phyloP scores from a whole-genome alignment of 2,113 vertebrate species.

The Sturnus vulgaris region DNA sequence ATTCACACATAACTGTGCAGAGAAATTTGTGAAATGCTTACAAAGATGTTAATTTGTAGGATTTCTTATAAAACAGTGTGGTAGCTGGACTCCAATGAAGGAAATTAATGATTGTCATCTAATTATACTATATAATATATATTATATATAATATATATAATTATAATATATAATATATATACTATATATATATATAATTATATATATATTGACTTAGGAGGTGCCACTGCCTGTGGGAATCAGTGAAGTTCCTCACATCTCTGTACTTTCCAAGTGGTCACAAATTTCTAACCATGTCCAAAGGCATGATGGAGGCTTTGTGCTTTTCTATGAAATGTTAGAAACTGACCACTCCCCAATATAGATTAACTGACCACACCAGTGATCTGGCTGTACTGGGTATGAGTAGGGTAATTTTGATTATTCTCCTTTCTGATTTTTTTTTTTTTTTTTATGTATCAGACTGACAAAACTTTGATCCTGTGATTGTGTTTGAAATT shows the following conservation, averaged over 20 bases:
- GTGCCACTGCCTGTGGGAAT: background rate
- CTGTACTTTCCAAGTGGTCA: background rate
- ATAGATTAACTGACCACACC: background rate
- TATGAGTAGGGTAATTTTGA: background rate
- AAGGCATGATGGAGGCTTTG: background rate
- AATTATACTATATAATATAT: background rate
- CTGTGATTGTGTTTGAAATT: background rate
- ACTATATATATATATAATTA: too few relatives aligned
- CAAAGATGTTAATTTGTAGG: background rate
- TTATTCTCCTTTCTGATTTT: background rate
- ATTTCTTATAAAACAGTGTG: background rate
- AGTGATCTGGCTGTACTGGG: background rate
- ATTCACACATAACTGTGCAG: accelerated
- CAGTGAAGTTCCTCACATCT: background rate
- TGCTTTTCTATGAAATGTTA: background rate
- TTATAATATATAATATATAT: too few relatives aligned
- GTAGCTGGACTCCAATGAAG: background rate
- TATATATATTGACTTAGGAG: background rate
- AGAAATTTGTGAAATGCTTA: background rate
- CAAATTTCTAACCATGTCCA: background rate
- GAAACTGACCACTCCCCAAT: background rate
- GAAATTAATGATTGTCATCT: background rate
- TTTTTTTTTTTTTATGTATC: background rate
- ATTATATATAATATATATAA: too few relatives aligned
- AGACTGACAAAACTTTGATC: background rate